These are phyloP conservation scores for Drosophila imparisetae DNA, from an alignment of 2,888 invertebrate species.

Conservation along the genomic window DNA sequence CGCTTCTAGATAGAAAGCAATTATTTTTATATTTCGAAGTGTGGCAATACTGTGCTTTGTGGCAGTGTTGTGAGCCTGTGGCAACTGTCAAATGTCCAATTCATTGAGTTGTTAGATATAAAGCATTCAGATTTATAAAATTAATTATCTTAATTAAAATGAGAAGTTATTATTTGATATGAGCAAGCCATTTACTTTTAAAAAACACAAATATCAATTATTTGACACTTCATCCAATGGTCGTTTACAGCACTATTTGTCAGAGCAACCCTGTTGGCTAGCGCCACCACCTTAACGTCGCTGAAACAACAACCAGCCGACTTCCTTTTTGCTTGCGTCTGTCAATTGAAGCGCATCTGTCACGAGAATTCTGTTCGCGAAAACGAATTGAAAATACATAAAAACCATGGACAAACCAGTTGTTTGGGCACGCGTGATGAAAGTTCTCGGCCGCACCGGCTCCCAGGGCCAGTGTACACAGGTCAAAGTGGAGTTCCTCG, in stretches of 20 bases:
- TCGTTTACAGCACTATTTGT: slow-evolving; percentile 17
- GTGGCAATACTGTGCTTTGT: slow-evolving; percentile 15
- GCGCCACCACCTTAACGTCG: slow-evolving; percentile 59
- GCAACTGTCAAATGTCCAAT: slow-evolving; percentile 26
- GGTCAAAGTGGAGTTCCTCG: slow-evolving; percentile 99
- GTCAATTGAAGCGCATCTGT: slow-evolving; percentile 72
- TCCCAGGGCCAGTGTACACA: slow-evolving; percentile 99
- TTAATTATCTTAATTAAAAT: not conserved
- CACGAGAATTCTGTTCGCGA: slow-evolving; percentile 66
- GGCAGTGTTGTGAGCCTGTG: slow-evolving; percentile 1
- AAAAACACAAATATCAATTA: not conserved
- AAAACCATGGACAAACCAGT: slow-evolving; percentile 92
- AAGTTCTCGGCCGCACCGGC: slow-evolving; percentile 99
- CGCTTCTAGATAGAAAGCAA: not conserved
- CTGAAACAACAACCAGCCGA: slow-evolving; percentile 30
- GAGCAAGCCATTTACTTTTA: not conserved
- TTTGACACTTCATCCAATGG: not conserved
- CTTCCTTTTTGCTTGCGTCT: slow-evolving; percentile 83
- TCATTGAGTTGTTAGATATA: not conserved
- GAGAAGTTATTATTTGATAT: not conserved
- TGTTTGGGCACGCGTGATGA: slow-evolving; percentile 96
- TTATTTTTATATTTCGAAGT: not conserved
- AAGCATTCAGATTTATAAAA: not conserved
- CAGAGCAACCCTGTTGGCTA: slow-evolving; percentile 41
- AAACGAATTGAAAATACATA: slow-evolving; percentile 23